Evolutionary conservation across 2,113 vertebrate species (phyloP).

Genomic region (Poecile atricapillus): DNA sequence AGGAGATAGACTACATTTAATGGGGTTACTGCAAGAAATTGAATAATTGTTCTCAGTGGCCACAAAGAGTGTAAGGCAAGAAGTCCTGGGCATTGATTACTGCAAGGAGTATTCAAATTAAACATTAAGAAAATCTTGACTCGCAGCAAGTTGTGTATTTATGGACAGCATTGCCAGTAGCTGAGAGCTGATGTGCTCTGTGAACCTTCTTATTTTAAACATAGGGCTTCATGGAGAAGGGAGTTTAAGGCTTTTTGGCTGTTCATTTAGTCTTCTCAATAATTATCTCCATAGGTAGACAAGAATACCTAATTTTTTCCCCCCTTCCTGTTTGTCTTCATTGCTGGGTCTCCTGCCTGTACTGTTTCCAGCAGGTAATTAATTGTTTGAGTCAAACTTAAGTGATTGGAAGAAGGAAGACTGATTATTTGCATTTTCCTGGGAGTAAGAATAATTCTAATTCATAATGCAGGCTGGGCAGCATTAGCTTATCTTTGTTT

Average conservation of each 20-base stretch:
- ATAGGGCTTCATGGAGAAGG: neutral
- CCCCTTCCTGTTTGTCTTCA: neutral
- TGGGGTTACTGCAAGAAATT: neutral
- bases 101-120: neutral
- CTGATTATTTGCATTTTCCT: neutral
- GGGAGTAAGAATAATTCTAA: neutral
- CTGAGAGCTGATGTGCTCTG: neutral
- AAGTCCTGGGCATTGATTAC: neutral
- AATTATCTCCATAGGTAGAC: neutral
- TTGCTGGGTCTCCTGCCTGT: neutral
- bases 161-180: neutral
- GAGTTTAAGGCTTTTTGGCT: neutral
- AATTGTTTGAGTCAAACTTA: neutral
- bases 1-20: neutral
- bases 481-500: neutral
- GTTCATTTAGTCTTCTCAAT: neutral
- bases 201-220: neutral
- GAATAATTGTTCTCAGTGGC: neutral
- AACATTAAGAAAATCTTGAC: neutral
- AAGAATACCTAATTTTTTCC: neutral
- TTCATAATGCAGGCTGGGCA: neutral
- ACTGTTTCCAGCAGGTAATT: neutral
- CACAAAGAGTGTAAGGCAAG: neutral
- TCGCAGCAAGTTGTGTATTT: neutral
- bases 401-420: neutral